Percentiles rank a stretch among this genome's conserved stretches.
These are phyloP conservation scores for Erebia aethiops DNA, from an alignment of 2,888 invertebrate species.

Conservation along the genomic window DNA sequence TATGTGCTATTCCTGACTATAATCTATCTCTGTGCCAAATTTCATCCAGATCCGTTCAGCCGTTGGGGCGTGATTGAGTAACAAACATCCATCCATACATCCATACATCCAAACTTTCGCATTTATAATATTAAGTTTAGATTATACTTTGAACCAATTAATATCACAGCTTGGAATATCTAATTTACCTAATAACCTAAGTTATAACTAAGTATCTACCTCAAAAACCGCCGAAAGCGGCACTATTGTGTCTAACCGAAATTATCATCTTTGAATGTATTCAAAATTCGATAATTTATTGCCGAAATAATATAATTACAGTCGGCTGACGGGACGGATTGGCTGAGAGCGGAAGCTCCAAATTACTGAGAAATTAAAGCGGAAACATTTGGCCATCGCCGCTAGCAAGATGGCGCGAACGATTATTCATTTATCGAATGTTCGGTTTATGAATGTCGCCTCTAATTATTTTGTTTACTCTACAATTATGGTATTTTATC, in stretches of 20 bases:
- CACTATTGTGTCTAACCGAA: constrained; percentile 68
- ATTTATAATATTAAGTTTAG: too few relatives aligned
- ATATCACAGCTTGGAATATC: background rate
- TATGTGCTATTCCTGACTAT: too few relatives aligned
- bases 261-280: constrained; percentile 75
- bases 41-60: too few relatives aligned
- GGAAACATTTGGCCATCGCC: constrained; percentile 82
- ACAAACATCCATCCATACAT: too few relatives aligned
- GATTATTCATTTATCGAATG: constrained; percentile 65
- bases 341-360: constrained; percentile 78
- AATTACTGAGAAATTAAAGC: constrained; percentile 83
- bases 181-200: constrained; percentile 6
- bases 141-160: background rate
- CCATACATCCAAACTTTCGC: too few relatives aligned
- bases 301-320: constrained; percentile 83
- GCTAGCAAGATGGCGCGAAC: constrained; percentile 80
- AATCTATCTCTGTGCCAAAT: too few relatives aligned
- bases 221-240: constrained; percentile 24
- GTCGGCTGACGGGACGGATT: constrained; percentile 80
- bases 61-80: too few relatives aligned
- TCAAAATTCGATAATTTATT: constrained; percentile 82
- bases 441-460: constrained; percentile 76
- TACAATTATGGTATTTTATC: constrained; percentile 37
- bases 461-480: constrained; percentile 62
- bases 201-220: constrained; percentile 10